These are phyloP conservation scores for Nematolebias whitei DNA, from an alignment of 2,113 vertebrate species.

Conservation along the genomic window DNA sequence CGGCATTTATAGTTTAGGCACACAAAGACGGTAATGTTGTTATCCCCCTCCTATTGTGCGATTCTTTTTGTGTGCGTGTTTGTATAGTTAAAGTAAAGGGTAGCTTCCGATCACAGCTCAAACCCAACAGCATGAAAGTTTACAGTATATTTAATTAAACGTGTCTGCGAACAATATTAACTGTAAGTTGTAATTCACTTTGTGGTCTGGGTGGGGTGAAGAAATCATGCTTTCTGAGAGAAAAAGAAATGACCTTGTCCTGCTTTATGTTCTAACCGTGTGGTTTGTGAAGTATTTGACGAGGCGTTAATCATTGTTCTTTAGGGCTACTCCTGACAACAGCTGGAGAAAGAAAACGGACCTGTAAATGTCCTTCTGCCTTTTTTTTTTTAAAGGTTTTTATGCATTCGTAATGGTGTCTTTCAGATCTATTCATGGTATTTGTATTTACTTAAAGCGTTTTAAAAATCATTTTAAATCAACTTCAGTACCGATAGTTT, in stretches of 20 bases:
- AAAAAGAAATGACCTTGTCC: constrained; percentile 31
- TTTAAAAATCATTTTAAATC: not conserved
- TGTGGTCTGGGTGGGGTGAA: not conserved
- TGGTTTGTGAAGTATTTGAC: constrained; percentile 64
- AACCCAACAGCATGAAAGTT: constrained; percentile 16
- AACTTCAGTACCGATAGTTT: not conserved
- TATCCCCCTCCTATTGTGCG: constrained; percentile 29
- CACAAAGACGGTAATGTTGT: constrained; percentile 18
- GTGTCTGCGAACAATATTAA: not conserved
- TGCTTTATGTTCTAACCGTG: constrained; percentile 53
- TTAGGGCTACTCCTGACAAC: constrained; percentile 43
- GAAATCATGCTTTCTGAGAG: constrained; percentile 3
- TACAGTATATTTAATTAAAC: constrained; percentile 22
- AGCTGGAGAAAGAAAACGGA: constrained; percentile 60
- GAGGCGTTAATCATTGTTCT: constrained; percentile 55
- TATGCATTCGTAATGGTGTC: constrained; percentile 22
- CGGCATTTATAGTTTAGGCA: constrained; percentile 18
- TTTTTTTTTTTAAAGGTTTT: constrained; percentile 25
- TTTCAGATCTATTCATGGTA: constrained; percentile 47
- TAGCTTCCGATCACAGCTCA: constrained; percentile 6
- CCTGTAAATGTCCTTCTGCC: constrained; percentile 49
- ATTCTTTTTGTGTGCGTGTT: constrained; percentile 22
- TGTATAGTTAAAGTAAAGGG: constrained; percentile 17
- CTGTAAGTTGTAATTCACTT: not conserved
- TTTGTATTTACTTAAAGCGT: not conserved